A percentile compares a stretch with the other conserved stretches of the same genome.
Conservation (phyloP, 2,797 vertebrate genomes). For the Malacoctenus gilli region DNA sequence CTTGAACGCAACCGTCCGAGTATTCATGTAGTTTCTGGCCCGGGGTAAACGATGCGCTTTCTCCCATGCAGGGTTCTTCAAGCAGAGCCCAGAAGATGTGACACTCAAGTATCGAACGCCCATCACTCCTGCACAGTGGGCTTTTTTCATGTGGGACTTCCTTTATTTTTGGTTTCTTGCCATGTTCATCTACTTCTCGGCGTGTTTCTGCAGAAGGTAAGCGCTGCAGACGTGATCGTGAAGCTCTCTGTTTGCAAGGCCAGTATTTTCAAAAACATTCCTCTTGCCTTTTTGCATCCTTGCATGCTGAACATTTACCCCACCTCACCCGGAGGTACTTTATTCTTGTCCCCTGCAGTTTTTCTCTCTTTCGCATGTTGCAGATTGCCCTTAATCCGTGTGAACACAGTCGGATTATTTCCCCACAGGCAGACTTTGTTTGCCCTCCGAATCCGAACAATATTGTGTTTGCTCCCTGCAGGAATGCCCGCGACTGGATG, state of each 20-base stretch:
- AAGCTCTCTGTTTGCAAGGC: slow-evolving; percentile 13
- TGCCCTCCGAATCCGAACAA: slow-evolving; percentile 18
- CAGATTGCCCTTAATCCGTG: slow-evolving; percentile 31
- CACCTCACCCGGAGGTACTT: slow-evolving; percentile 33
- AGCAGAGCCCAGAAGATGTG: slow-evolving; percentile 63
- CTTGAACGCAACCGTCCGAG: no score
- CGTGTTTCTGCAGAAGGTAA: slow-evolving; percentile 71
- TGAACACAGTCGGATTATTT: slow-evolving; percentile 46
- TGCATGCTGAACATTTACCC: slow-evolving; percentile 35
- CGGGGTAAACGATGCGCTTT: not conserved
- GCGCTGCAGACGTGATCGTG: no score
- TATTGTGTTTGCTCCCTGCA: slow-evolving; percentile 39
- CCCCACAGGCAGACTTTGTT: slow-evolving; percentile 38
- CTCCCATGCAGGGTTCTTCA: slow-evolving; percentile 64
- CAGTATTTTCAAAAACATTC: no score
- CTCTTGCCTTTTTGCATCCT: slow-evolving; percentile 14
- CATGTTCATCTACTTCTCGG: slow-evolving; percentile 71
- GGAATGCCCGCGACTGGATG: slow-evolving; percentile 69
- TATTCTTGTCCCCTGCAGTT: slow-evolving; percentile 16
- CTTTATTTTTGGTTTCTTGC: slow-evolving; percentile 60
- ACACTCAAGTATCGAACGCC: slow-evolving; percentile 61
- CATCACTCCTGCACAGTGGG: slow-evolving; percentile 68
- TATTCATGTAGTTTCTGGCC: no score
- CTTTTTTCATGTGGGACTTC: slow-evolving; percentile 71
- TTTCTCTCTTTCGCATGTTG: slow-evolving; percentile 46